Base-by-base conservation (phyloP, 1,140 invertebrate species). In the Zophobas morio region DNA sequence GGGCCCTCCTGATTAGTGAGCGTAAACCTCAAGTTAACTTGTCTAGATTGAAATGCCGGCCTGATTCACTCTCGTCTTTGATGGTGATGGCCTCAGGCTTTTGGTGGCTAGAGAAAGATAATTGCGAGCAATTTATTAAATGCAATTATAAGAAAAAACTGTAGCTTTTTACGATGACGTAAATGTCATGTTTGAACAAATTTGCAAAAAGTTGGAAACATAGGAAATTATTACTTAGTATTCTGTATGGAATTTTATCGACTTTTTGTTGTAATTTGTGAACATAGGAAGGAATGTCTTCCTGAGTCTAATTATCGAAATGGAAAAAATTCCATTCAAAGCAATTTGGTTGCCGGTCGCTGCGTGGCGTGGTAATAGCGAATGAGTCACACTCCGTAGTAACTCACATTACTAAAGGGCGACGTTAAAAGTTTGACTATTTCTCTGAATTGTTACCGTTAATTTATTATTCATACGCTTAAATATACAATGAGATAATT, bases 401-500 rank as follows among this genome's bases (percentile, higher is more conserved):
- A 51, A 66, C 60, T 66, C n/a, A 66, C 37, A 37, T n/a, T 63
- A 60, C 8, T 42, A 66, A 66, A 66, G 60, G 60, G 60, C 60
- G 60, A 66, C 60, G 60, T 66, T 42, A 66, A 66, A 66, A 66
- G 60, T 66, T 66, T 42, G 60, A 66, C 60, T 40, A 33, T 42
- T 66, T 66, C 60, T 66, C 37, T 8, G 60, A 66, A 66, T 66
- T 42, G 39, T 66, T 66, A 66, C 60, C 60, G 42, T 66, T 66
- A 42, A 42, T 66, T 39, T 66, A 66, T 66, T 66, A 66, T 66
- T 66, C 60, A 66, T 66, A 40, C 60, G 60, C 39, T 66, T 42
- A 66, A 66, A 46, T 33, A 66, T 42, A 66, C 60, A 66, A 66
- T 66, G 60, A 66, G 60, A 66, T 66, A 66, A 66, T 66, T 66